Evolutionary conservation across 2,113 vertebrate species (phyloP), one percentile per base, ranked within the genome.

Genomic region (Leptocoma aspasia): DNA sequence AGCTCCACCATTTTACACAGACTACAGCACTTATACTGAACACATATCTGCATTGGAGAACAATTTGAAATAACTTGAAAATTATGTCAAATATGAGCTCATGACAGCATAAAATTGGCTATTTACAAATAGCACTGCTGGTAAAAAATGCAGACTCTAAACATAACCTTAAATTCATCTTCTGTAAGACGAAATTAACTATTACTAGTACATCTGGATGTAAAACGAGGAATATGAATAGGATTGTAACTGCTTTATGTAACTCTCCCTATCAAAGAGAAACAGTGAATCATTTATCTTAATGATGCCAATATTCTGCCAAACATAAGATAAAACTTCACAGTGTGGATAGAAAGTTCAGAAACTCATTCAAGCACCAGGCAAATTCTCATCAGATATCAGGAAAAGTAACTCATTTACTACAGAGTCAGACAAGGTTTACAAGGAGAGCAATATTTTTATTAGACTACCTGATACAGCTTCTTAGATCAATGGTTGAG

Each of bases 381-480:
- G 41, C 18, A 76, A 91, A 53, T n/a, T 66, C 57, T 45, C 45
- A 26, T 61, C 45, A 84, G 86, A 61, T 92, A 35, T 79, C 42
- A 35, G 4, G 12, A 90, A 60, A 83, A 72, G 49, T 92, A 86
- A 89, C 81, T 95, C 92, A 89, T 95, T 95, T 94, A 89, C 73
- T 71, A 86, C 63, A 24, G 37, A 72, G 59, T 73, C 42, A 94
- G 59, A 39, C 63, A 70, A 92, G 79, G 88, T 94, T 93, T 92
- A 92, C 26, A 50, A 63, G 45, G 41, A 95, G 16, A 77, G 54
- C 59, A 88, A 59, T 86, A 80, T 73, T 93, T 96, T 94, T 95
- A 92, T 94, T 86, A 57, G 88, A 60, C 53, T 91, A 13, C 28
- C 42, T 69, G 66, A 82, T 65, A 61, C 6, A 88, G 66, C 53